phyloP scores from a whole-genome alignment of 2,888 invertebrate genomes.

The Thumatha senex region DNA sequence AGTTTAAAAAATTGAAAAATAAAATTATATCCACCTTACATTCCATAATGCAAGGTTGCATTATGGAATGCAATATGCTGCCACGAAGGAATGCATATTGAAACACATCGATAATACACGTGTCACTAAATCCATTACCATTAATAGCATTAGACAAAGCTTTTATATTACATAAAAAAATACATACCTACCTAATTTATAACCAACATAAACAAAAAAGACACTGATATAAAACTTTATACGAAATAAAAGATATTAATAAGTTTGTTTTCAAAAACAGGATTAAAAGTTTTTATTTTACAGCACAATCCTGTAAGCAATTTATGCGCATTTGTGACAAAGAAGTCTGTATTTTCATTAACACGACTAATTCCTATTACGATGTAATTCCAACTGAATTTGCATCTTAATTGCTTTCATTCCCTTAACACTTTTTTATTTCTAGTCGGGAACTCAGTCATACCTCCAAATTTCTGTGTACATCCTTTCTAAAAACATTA shows the following conservation, averaged over 20 bases:
- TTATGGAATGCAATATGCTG: too few species aligned
- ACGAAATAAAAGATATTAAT: neutral
- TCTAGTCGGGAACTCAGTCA: conserved; percentile 18
- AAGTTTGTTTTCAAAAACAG: neutral
- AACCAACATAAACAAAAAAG: too few species aligned
- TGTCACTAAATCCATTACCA: too few species aligned
- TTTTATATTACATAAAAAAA: too few species aligned
- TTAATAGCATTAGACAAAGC: too few species aligned
- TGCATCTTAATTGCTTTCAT: conserved; percentile 38
- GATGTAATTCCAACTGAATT: conserved; percentile 33
- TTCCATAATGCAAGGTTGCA: too few species aligned
- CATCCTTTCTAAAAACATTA: conserved; percentile 37
- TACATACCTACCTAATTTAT: too few species aligned
- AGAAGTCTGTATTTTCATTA: conserved; percentile 37
- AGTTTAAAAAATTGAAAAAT: too few species aligned
- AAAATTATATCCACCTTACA: too few species aligned
- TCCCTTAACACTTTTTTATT: conserved; percentile 34
- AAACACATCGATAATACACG: too few species aligned
- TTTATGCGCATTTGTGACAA: conserved; percentile 33
- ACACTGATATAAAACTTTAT: neutral
- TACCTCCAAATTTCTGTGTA: conserved; percentile 30
- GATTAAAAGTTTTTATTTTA: neutral
- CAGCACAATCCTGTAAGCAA: conserved; percentile 18
- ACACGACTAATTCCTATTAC: conserved; percentile 30
- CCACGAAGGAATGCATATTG: too few species aligned